Percentiles rank a stretch among this genome's conserved stretches.
phyloP scores from a whole-genome alignment of 2,113 vertebrate genomes.

The Ammodytes dubius region DNA sequence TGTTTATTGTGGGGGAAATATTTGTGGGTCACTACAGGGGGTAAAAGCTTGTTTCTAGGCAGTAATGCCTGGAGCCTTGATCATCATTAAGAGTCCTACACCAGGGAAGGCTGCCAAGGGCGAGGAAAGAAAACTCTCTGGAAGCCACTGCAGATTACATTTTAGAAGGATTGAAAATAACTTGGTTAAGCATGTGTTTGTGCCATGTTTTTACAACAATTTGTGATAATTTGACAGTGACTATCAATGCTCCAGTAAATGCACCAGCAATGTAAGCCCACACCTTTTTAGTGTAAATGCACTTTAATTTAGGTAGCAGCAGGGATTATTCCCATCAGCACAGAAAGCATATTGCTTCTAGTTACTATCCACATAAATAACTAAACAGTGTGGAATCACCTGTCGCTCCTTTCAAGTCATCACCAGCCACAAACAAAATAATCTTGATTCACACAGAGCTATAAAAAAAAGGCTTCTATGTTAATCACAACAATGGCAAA shows the following conservation, averaged over 20 bases:
- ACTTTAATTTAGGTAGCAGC: slow-evolving; percentile 27
- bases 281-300: slow-evolving; percentile 21
- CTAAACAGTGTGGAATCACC: slow-evolving; percentile 27
- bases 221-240: slow-evolving; percentile 44
- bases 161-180: slow-evolving; percentile 21
- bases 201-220: slow-evolving; percentile 9
- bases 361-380: slow-evolving; percentile 41
- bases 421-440: slow-evolving; percentile 43
- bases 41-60: slow-evolving; percentile 1
- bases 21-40: background rate
- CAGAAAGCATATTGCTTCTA: slow-evolving; percentile 45
- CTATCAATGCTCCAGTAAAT: slow-evolving; percentile 25
- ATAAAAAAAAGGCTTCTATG: background rate
- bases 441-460: slow-evolving; percentile 23
- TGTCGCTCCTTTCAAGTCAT: slow-evolving; percentile 51
- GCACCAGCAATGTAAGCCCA: slow-evolving; percentile 17
- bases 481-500: slow-evolving; percentile 30
- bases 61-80: slow-evolving; percentile 21
- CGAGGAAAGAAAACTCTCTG: slow-evolving; percentile 18
- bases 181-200: background rate
- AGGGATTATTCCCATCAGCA: slow-evolving; percentile 28
- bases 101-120: slow-evolving; percentile 14
- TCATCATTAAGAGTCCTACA: slow-evolving; percentile 28
- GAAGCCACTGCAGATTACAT: slow-evolving; percentile 23
- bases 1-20: background rate